Base-by-base conservation (phyloP, 2,113 vertebrate genomes). In the Gavia stellata region DNA sequence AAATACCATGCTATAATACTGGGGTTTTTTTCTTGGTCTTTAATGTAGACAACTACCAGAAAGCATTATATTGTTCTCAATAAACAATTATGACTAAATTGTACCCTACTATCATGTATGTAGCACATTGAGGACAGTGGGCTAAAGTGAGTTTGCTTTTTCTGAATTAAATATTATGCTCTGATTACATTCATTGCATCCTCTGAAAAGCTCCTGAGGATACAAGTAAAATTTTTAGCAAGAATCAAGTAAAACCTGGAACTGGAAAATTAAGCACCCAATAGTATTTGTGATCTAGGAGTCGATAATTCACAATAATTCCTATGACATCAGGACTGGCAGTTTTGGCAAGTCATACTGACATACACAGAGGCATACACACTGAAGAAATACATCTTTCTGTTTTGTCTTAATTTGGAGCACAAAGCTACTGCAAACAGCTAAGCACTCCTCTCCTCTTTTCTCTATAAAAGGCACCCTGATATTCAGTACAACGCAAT, bases 321-420 rank as follows among this genome's bases (percentile, higher is more conserved):
- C 36, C 36, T 50, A 28, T 0, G 1, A 4, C 28, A 53, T 31
- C 36, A 86, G 28, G 16, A 62, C 12, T 29, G 44, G 3, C 26
- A 6, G 2, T 38, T 59, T 68, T n/a, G 5, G 33, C 40, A 63
- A 63, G 12, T 77, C 13, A 36, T 47, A 21, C 1, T 56, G 47
- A 50, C 17, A 67, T 49, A n/a, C 6, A 31, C 7, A 42, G 20
- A 55, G 10, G 4, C 7, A 66, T 0, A 1, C 3, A 66, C 19
- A 18, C 10, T 38, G 20, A 86, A 81, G 21, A 66, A 12, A 2
- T 56, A 31, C 14, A 8, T 58, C 9, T 49, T 25, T 47, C 28
- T 26, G 6, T 55, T 68, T 94, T 47, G 10, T 42, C 40, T 66
- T 58, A 38, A 34, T 53, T 86, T 72, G 42, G 47, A 89, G 12